Evolutionary conservation across 2,113 vertebrate species (phyloP), one percentile per base, ranked within the genome.

Genomic region (Vidua macroura): DNA sequence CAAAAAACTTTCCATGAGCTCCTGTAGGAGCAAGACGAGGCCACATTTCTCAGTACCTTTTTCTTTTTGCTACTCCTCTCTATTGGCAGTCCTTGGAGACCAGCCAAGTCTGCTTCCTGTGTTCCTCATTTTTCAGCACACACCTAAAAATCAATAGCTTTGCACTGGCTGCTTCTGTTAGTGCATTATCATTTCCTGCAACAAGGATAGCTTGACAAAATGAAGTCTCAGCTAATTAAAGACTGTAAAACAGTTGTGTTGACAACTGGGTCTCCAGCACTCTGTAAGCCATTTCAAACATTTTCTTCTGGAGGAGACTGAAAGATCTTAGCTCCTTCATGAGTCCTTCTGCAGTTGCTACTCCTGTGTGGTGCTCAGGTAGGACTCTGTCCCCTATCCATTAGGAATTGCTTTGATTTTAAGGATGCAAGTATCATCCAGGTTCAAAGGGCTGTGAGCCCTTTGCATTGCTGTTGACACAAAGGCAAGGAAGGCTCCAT

Each of bases 81-180:
- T 75, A 22, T 64, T 41, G 66, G 62, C 73, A 86, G 52, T 10
- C 46, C 83, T 76, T 85, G 77, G 92, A 85, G 58, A 64, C 13
- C 76, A 66, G 78, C 70, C 89, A 95, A 83, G 58, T 39, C 87
- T 92, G 69, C 84, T 89, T 95, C 89, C 86, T 56, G 46, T 24
- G 58, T 69, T 89, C 69, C 77, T 92, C 77, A 49, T 92, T 87
- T 93, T 87, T 93, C 91, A 95, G 78, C 55, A 46, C 22, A 14
- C 46, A 53, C 82, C 53, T 69, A 58, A 89, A 95, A 91, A 96
- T 96, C 94, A 87, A 94, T 91, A 89, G 11, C 62, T 23, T 85
- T 73, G 66, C 3, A 2, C 69, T 35, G 76, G 80, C 74, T 76
- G 35, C 84, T 76, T 83, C 70, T 88, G 68, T 41, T 83, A 80